Base-by-base conservation (phyloP, 2,888 invertebrate species). In the Melinaea marsaeus region DNA sequence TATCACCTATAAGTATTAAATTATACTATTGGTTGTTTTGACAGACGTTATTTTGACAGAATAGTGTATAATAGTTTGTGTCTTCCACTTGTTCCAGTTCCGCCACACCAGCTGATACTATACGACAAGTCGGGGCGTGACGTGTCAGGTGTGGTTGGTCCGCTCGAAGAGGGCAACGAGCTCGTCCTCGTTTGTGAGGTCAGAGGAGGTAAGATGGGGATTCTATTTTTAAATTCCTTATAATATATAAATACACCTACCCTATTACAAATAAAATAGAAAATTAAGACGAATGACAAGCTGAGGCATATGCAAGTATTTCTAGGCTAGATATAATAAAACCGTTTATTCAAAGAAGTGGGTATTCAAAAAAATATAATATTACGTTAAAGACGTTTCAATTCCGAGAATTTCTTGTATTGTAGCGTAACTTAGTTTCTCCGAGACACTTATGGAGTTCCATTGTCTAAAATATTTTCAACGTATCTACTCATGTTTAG, bases 141-240 rank as follows among this genome's bases (percentile, higher is more conserved):
- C 81, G 93, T 96, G 70, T 95, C 95, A 73, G 94, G 94, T 58
- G 93, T 95, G 54, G 94, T 95, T 62, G 97, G 97, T 33, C 97
- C 97, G 55, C 91, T 96, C 74, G 94, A 95, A 77, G 97, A 97
- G 87, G 95, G 95, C 66, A 94, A 95, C 75, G 96, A 96, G 81
- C 92, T 97, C 67, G 93, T 95, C 60, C 92, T 97, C 70, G 95
- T 95, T 71, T 97, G 97, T 84, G 95, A 96, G 90, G 97, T 97
- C 69, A 93, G 95, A 85, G 97, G 97, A 84, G 97, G 97, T 97
- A 91, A 94, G 94, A 69, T 9, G 9, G 11, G 42, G 9, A 42
- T 11, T 13, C 60, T 7, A 57, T 33, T 42, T 48, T 22, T n/a
- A 48, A 48, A 48, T 47, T 4, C 48, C 22, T 48, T 32, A 51